Percentiles rank a stretch among this genome's conserved stretches.
phyloP scores from a whole-genome alignment of 2,888 invertebrate species.

The Apodemia duryi region DNA sequence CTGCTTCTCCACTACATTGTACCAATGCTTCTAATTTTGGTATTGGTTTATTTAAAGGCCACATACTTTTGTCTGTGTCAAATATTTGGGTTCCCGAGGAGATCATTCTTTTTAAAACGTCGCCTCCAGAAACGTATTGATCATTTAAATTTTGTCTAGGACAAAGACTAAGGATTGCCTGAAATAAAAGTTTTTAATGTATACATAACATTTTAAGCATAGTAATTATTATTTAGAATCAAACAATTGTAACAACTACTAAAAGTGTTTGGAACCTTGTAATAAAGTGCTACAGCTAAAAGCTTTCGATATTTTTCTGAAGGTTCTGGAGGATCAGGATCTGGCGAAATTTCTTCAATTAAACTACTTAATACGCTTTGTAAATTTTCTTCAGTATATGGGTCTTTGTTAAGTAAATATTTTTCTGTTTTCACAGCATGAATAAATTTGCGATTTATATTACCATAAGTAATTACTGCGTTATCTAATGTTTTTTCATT shows the following conservation, averaged over 20 bases:
- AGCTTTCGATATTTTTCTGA: conserved; percentile 80
- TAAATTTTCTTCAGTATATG: conserved; percentile 65
- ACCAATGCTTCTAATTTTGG: conserved; percentile 85
- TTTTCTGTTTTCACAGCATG: conserved; percentile 80
- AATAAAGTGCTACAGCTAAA: conserved; percentile 81
- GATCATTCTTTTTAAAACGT: conserved; percentile 77
- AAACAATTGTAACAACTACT: no score
- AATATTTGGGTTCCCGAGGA: conserved; percentile 85
- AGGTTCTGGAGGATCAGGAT: conserved; percentile 79
- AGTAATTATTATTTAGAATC: background rate
- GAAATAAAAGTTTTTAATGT: background rate
- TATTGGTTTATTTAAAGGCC: conserved; percentile 88
- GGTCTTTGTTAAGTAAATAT: conserved; percentile 66
- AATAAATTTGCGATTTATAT: conserved; percentile 66
- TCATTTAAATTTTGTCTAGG: conserved; percentile 67
- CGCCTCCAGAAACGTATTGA: conserved; percentile 78
- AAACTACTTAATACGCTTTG: conserved; percentile 75
- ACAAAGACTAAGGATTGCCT: conserved; percentile 77
- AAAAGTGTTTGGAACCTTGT: conserved; percentile 72
- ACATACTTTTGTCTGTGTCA: conserved; percentile 83
- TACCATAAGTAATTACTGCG: conserved; percentile 66
- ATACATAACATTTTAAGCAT: no score
- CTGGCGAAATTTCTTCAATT: conserved; percentile 73
- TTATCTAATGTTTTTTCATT: conserved; percentile 60
- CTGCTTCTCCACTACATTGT: conserved; percentile 86